A percentile compares a stretch with the other conserved stretches of the same genome.
phyloP scores from a whole-genome alignment of 2,113 vertebrate species.

The Mus musculus region DNA sequence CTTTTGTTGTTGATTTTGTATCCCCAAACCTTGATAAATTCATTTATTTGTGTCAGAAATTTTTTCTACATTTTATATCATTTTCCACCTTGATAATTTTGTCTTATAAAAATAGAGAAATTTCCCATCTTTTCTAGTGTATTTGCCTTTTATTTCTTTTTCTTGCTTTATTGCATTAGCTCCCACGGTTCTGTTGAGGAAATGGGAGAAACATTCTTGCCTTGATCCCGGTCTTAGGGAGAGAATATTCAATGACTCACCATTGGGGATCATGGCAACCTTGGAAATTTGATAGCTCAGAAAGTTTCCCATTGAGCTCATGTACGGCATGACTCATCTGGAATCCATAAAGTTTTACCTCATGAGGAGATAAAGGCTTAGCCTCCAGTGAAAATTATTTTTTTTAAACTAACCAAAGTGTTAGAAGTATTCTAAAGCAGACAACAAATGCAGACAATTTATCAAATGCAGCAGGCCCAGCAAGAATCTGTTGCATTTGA shows the following conservation, averaged over 20 bases:
- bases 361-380: neutral
- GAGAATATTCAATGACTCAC: neutral
- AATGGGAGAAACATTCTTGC: neutral
- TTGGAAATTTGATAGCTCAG: neutral
- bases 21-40: neutral
- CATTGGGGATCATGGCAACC: neutral
- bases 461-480: neutral
- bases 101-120: neutral
- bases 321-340: neutral
- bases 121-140: neutral
- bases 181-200: neutral
- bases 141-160: conserved; percentile 18
- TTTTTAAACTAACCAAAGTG: neutral
- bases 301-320: neutral
- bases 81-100: neutral
- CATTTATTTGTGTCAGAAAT: neutral
- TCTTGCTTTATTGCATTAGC: conserved; percentile 36
- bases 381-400: neutral
- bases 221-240: neutral
- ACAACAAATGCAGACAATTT: neutral
- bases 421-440: neutral
- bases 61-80: neutral
- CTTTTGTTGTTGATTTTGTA: neutral
- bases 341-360: neutral
- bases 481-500: neutral